A percentile compares a stretch with the other conserved stretches of the same genome.
These are phyloP conservation scores for Synanthedon vespiformis DNA, from an alignment of 2,888 invertebrate genomes.

Conservation along the genomic window DNA sequence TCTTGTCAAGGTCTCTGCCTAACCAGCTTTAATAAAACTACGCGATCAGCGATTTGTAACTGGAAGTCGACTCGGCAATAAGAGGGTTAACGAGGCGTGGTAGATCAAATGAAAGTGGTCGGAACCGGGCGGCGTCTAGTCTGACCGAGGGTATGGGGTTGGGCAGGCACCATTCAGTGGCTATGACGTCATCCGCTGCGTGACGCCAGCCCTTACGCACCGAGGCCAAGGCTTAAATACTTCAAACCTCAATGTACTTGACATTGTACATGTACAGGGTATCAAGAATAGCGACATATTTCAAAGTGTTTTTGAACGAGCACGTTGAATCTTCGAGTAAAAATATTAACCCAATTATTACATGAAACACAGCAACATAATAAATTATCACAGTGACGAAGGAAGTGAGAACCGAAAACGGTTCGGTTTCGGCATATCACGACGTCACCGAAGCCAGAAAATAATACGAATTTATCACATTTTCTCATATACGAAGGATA, in stretches of 20 bases:
- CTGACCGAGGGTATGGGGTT: conserved; percentile 24
- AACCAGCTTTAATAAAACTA: not conserved
- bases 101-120: conserved; percentile 9
- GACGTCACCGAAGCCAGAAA: no score
- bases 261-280: conserved; percentile 30
- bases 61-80: not conserved
- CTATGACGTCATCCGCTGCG: conserved; percentile 44
- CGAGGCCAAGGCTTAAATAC: conserved; percentile 39
- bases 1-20: not conserved
- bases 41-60: not conserved
- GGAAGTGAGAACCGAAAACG: no score
- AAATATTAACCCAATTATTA: not conserved
- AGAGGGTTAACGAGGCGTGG: not conserved
- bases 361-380: not conserved
- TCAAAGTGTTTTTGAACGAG: no score
- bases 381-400: no score
- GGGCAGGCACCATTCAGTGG: conserved; percentile 16
- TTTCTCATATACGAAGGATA: no score
- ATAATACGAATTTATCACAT: no score
- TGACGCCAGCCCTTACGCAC: conserved; percentile 36
- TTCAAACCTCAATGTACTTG: conserved; percentile 40
- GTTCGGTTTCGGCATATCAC: no score
- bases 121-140: conserved; percentile 21
- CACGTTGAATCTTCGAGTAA: no score
- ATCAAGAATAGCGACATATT: not conserved